These are phyloP conservation scores for Drosophila melanocephala DNA, from an alignment of 2,888 invertebrate species.

Conservation along the genomic window DNA sequence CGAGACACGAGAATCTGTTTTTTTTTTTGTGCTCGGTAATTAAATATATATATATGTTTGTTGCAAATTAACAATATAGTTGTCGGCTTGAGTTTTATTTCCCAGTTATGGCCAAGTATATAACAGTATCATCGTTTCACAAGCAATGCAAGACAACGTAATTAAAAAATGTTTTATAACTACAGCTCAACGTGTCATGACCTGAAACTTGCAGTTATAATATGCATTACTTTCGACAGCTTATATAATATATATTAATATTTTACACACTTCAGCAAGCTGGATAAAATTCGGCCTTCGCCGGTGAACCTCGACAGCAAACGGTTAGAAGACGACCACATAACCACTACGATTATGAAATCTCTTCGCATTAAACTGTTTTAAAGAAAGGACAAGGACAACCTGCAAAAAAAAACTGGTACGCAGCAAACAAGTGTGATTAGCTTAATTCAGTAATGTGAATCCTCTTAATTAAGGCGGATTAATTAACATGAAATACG, in stretches of 20 bases:
- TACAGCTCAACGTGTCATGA: constrained; percentile 5
- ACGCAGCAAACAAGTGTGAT: constrained; percentile 16
- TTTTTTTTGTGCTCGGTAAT: background rate
- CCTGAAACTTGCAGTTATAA: constrained; percentile 28
- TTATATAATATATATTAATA: constrained; percentile 15
- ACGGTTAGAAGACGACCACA: constrained; percentile 37
- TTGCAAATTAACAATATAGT: background rate
- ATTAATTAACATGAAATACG: constrained; percentile 12
- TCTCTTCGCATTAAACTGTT: constrained; percentile 26
- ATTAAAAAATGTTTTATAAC: constrained; percentile 6
- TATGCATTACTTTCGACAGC: constrained; percentile 22
- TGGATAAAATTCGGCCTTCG: constrained; percentile 17
- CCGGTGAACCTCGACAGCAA: constrained; percentile 37
- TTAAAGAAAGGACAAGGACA: constrained; percentile 10
- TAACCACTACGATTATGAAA: constrained; percentile 22
- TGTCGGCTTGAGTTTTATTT: background rate
- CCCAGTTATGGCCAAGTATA: background rate
- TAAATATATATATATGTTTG: background rate
- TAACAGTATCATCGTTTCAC: background rate
- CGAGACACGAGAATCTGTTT: background rate
- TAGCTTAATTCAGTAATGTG: constrained; percentile 37
- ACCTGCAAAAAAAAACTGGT: background rate
- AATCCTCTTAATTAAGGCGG: constrained; percentile 21
- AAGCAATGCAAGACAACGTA: constrained; percentile 2
- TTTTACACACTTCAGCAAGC: constrained; percentile 23